phyloP scores from a whole-genome alignment of 1,140 invertebrate species.

The Samia ricini region DNA sequence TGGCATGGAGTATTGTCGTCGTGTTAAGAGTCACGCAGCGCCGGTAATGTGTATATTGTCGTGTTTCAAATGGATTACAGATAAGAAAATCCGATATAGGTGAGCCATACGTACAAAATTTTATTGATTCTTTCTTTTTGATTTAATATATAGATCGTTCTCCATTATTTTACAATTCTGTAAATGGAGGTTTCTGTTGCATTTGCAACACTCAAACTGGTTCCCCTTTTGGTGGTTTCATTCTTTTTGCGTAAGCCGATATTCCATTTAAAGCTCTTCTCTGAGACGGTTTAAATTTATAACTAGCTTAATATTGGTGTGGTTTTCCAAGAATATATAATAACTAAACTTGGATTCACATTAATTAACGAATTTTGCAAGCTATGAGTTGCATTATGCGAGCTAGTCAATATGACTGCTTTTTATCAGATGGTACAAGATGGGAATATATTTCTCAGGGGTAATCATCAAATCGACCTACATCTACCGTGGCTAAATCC shows the following conservation, averaged over 20 bases:
- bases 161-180: neutral
- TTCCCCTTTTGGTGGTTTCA: constrained; percentile 5
- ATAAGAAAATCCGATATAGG: constrained; percentile 9
- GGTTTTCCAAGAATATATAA: constrained; percentile 11
- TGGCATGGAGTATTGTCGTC: constrained; percentile 37
- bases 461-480: no score
- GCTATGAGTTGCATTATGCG: neutral
- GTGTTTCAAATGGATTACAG: constrained; percentile 20
- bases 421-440: no score
- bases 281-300: constrained; percentile 13
- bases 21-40: constrained; percentile 23
- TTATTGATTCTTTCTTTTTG: no score
- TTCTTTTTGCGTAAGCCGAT: constrained; percentile 7
- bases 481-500: no score
- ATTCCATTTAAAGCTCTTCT: constrained; percentile 10
- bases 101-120: constrained; percentile 1
- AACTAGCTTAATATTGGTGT: constrained; percentile 11
- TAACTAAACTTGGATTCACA: neutral
- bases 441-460: no score
- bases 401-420: no score
- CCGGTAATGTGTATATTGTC: constrained; percentile 15
- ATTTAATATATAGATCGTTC: no score
- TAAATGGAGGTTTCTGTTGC: neutral
- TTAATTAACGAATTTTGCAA: neutral
- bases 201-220: constrained; percentile 3